Conservation (phyloP, 1,140 invertebrate genomes). For the Zaprionus lachaisei region DNA sequence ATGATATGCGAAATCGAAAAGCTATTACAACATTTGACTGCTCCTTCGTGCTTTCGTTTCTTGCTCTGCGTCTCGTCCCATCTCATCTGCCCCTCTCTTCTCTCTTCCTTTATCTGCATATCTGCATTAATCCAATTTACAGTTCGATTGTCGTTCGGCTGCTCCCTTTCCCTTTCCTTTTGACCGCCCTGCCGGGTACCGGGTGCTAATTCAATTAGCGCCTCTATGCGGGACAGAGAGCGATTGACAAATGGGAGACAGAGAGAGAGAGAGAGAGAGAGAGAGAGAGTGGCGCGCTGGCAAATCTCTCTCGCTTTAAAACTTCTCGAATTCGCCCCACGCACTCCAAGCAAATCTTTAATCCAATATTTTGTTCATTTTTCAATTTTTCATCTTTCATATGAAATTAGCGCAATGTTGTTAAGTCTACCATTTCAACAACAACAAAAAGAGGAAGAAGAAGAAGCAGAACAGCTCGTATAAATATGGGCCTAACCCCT, state of each 20-base stretch:
- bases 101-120: conserved; percentile 30
- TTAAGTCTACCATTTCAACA: conserved; percentile 33
- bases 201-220: conserved; percentile 72
- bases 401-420: conserved; percentile 41
- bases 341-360: background rate
- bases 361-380: conserved; percentile 10
- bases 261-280: background rate
- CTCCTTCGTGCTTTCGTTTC: background rate
- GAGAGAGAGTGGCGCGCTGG: background rate
- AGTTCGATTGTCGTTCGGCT: conserved; percentile 36
- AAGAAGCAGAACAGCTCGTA: background rate
- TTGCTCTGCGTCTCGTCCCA: background rate
- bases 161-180: conserved; percentile 25
- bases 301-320: background rate
- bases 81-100: background rate
- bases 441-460: conserved; percentile 18
- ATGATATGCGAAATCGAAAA: background rate
- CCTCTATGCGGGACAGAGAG: conserved; percentile 26
- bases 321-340: background rate
- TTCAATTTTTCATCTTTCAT: background rate
- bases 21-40: conserved; percentile 24
- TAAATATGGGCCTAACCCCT: conserved; percentile 29
- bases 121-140: conserved; percentile 74
- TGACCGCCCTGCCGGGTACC: background rate
- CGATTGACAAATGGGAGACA: background rate